Conservation (phyloP, 2,797 vertebrate genomes). For the Psittacula derbiana region DNA sequence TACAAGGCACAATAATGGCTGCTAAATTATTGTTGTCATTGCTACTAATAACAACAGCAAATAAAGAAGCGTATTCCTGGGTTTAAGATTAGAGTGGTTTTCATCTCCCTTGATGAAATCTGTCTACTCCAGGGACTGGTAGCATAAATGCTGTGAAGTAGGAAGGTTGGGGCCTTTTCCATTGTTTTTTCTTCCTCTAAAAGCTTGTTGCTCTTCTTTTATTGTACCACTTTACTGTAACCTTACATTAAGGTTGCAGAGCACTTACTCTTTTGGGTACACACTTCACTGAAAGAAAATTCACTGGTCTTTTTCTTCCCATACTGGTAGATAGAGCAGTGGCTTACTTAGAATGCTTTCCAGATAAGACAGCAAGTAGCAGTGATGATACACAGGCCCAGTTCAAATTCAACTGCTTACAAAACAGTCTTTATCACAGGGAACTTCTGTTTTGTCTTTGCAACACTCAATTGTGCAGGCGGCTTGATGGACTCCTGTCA, state of each 20-base stretch:
- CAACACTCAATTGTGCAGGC: neutral
- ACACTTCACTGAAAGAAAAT: neutral
- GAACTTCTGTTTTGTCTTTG: neutral
- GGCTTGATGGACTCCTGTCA: neutral
- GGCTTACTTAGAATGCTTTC: slow-evolving; percentile 22
- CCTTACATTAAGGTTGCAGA: neutral
- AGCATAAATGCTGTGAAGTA: neutral
- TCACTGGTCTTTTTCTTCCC: neutral
- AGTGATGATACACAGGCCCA: neutral
- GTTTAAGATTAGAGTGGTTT: neutral
- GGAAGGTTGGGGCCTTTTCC: neutral
- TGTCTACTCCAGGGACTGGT: neutral
- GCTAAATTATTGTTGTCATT: neutral
- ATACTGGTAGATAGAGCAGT: neutral
- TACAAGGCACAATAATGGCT: neutral
- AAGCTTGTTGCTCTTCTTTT: neutral
- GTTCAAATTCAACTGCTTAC: neutral
- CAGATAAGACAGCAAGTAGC: slow-evolving; percentile 36
- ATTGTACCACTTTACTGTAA: neutral
- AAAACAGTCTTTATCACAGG: slow-evolving; percentile 14
- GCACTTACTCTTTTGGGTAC: neutral
- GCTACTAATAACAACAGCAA: neutral
- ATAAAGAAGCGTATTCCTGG: neutral
- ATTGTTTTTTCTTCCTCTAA: neutral
- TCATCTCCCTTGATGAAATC: neutral